Conservation (phyloP, 2,113 vertebrate species). For the Rhinolophus sinicus region DNA sequence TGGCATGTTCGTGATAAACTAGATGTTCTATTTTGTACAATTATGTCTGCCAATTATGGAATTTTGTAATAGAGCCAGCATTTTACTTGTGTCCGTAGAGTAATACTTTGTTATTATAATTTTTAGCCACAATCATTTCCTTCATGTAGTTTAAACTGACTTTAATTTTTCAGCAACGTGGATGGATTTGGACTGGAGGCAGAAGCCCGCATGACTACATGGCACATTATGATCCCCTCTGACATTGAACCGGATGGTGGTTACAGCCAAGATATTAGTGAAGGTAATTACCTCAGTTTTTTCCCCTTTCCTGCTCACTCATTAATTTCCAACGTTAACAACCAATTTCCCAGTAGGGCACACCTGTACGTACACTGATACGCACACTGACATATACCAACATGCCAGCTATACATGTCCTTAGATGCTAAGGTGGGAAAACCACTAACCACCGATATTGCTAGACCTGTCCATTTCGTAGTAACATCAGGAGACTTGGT, state of each 20-base stretch:
- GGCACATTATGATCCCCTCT: constrained; percentile 97
- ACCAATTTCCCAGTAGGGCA: background rate
- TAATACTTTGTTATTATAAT: background rate
- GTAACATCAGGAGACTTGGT: background rate
- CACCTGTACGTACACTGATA: background rate
- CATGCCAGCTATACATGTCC: background rate
- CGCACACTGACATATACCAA: background rate
- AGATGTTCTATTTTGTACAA: background rate
- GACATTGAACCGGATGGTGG: constrained; percentile 93
- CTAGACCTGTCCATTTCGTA: background rate
- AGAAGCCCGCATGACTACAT: constrained; percentile 99
- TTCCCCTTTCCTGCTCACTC: background rate
- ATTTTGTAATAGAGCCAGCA: background rate
- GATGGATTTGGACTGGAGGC: constrained; percentile 99
- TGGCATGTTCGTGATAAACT: background rate
- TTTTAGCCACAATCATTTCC: constrained; percentile 4
- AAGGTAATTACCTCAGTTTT: constrained; percentile 86
- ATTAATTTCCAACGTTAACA: background rate
- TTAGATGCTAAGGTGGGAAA: background rate
- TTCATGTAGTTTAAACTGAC: constrained; percentile 51
- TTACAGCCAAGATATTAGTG: constrained; percentile 95
- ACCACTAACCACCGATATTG: background rate
- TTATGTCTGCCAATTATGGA: background rate
- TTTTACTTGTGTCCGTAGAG: background rate
- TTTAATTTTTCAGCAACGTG: constrained; percentile 88